Evolutionary conservation across 2,797 vertebrate species (phyloP), one percentile per base, ranked within the genome.

Genomic region (Diplodus sargus): DNA sequence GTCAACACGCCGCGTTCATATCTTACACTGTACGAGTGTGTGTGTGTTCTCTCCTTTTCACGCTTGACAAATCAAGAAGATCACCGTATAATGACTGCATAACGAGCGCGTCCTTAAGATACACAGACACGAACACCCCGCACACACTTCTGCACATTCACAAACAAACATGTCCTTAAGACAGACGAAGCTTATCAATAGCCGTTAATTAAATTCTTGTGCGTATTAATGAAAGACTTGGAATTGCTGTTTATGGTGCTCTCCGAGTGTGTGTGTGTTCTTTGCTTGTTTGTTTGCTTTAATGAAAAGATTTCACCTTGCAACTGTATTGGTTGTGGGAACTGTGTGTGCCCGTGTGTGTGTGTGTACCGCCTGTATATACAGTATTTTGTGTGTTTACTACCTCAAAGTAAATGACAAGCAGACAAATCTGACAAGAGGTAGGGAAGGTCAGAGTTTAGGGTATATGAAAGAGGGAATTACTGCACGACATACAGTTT

Each of bases 131-230:
- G 8, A n/a, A n/a, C 82, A 59, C 78, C 45, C 57, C 76, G 71
- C 78, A 51, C 78, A 71, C 76, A 56, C 70, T 43, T 34, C 60
- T 76, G 17, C 75, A 85, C 78, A 85, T 75, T 79, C 83, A 84
- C 90, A 92, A 92, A 94, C 88, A 93, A 88, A 90, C 88, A 87
- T 65, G 90, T 93, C 92, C 92, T 95, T 91, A 94, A 93, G 92
- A 94, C 90, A 90, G 76, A 83, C 67, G 12, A 64, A 56, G 90
- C 85, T 89, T 93, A 91, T 93, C 94, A 93, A 93, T 92, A 89
- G 88, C 90, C 2, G 72, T 91, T 94, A 93, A 95, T 95, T 95
- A 95, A 94, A 95, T 86, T 88, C 87, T 89, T 91, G 64, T 71
- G 65, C 51, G 22, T 85, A 88, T 90, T 92, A 92, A 91, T 91